Evolutionary conservation across 2,888 invertebrate genomes (phyloP), one percentile per base, ranked within the genome.

Genomic region (Melanostoma mellinum): DNA sequence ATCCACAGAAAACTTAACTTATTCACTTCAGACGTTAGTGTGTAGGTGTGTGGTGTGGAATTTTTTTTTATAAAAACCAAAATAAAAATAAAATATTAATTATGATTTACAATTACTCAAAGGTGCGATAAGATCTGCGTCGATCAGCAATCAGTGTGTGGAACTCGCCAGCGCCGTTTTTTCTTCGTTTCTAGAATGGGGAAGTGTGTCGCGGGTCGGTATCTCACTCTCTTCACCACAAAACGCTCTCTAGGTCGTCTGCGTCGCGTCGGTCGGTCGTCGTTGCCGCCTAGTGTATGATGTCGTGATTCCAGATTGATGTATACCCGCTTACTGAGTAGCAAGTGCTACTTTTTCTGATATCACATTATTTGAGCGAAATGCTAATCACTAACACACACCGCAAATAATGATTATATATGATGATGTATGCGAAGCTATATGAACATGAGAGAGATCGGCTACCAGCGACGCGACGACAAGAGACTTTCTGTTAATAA

Each of bases 271-370:
- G 33, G 56, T 63, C 1, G 9, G 35, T 55, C 36, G 65, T 65
- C n/a, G 52, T 33, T 33, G 53, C 2, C 65, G 8, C 6, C 53
- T 48, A 35, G 42, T 44, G 48, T 48, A 10, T 10, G 6, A 58
- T 53, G 75, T 75, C 73, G 79, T 84, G 84, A 84, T 79, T 84
- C 79, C 84, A 79, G 84, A 84, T 79, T 79, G 84, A 84, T 84
- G 84, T 79, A 33, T 74, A 65, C 79, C 84, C 36, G 75, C 71
- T 67, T 40, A 84, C 84, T 84, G 84, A 84, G 79, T 67, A 60
- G 69, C 79, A 79, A 78, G 71, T 79, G 84, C 60, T 71, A 53
- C 58, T 71, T 44, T 50, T 79, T 74, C 65, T 84, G 84, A 84
- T 84, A 84, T 84, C 84, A 79, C 79, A 71, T 79, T 79, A 52